phyloP scores from a whole-genome alignment of 2,888 invertebrate genomes.

The Coelinius sp. region DNA sequence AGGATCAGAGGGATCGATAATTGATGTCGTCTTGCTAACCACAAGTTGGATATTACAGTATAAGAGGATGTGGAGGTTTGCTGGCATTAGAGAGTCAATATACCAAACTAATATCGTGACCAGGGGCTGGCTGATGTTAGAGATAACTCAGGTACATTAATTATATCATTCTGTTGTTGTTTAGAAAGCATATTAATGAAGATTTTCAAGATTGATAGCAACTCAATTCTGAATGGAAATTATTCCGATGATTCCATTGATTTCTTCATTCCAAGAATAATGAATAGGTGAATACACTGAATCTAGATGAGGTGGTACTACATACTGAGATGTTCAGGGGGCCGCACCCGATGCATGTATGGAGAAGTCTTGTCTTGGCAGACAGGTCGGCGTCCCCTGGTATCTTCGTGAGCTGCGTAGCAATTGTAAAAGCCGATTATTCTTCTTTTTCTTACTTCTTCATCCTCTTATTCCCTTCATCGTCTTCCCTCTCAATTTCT shows the following conservation, averaged over 20 bases:
- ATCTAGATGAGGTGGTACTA: not conserved
- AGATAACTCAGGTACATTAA: constrained; percentile 2
- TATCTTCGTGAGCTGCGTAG: constrained; percentile 54
- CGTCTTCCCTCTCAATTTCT: constrained; percentile 51
- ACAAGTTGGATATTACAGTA: not conserved
- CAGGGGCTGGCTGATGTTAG: constrained; percentile 2
- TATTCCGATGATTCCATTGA: not conserved
- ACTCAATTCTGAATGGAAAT: not conserved
- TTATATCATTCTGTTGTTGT: not conserved
- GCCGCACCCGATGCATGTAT: constrained; percentile 25
- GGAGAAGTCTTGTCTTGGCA: constrained; percentile 47
- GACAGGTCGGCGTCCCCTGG: constrained; percentile 60
- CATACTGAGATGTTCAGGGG: not conserved
- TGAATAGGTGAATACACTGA: constrained; percentile 2
- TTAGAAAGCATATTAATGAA: not conserved
- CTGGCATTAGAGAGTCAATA: constrained; percentile 25
- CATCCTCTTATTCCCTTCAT: constrained; percentile 18
- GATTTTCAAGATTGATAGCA: not conserved
- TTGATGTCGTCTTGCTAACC: constrained; percentile 25
- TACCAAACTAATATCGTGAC: constrained; percentile 7
- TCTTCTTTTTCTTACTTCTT: constrained; percentile 30
- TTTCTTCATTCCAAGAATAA: not conserved
- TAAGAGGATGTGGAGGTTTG: not conserved
- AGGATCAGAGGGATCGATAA: constrained; percentile 21
- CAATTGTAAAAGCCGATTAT: constrained; percentile 50